Evolutionary conservation across 2,888 invertebrate genomes (phyloP), one percentile per base, ranked within the genome.

Genomic region (Gandaritis pyraliata): DNA sequence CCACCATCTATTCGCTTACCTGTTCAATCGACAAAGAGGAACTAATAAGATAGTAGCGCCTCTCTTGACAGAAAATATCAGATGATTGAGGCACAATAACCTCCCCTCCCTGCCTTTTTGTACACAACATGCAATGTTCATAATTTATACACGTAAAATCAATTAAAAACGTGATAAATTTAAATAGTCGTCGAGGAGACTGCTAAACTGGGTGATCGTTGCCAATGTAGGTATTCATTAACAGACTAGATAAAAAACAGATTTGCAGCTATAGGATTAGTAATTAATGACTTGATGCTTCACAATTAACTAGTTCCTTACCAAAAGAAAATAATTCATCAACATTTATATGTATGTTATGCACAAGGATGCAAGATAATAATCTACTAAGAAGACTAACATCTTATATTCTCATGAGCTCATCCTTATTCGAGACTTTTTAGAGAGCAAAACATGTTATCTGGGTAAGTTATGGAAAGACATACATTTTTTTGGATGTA

Each of bases 301-400:
- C 52, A 63, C 63, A 65, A 62, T 61, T 23, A 66, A 61, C 65
- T 50, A 58, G 67, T 56, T 46, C 61, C 57, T 61, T 60, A 61
- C 45, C 36, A 39, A 50, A 54, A 54, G 45, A 58, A 50, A 47
- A 33, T 43, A 46, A 23, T 18, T 36, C 54, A 53, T 63, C 41
- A 47, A 10, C 43, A 51, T 56, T n/a, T 54, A 15, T 47, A 49
- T 58, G 53, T 38, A 53, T 49, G 49, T 60, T 58, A 30, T 43
- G 15, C 16, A 16, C 8, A 43, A 43, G 16, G 43, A 43, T 43
- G 43, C 43, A 43, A 15, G 43, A 38, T 38, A 15, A 16, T 16
- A 16, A 43, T 43, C 16, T 43, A 33, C 8, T 7, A 43, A 16
- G 43, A 16, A 54, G 55, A 58, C 55, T 41, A 47, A 38, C 58